phyloP scores from a whole-genome alignment of 1,140 invertebrate genomes.

The Apolygus lucorum region DNA sequence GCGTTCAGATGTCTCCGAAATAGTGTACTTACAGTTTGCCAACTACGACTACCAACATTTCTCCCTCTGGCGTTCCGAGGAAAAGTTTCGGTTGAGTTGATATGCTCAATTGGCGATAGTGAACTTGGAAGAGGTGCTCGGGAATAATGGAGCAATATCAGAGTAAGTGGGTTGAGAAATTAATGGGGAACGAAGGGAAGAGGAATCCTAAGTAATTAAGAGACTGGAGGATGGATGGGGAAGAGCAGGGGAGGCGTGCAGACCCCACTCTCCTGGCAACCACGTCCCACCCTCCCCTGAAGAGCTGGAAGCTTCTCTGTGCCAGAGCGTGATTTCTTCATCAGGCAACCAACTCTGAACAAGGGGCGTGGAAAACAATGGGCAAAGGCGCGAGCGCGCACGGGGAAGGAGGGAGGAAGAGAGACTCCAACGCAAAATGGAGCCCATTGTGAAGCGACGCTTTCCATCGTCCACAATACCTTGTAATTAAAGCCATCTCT shows the following conservation, averaged over 20 bases:
- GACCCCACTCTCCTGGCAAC: background rate
- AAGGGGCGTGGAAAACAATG: conserved; percentile 19
- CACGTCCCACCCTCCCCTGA: background rate
- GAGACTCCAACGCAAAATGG: conserved; percentile 18
- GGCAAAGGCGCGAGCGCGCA: conserved; percentile 17
- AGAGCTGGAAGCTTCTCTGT: background rate
- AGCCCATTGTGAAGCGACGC: background rate
- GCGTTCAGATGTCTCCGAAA: too few relatives aligned
- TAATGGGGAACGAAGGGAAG: background rate
- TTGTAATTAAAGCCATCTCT: conserved; percentile 21
- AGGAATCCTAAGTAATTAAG: conserved; percentile 18
- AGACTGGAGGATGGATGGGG: background rate
- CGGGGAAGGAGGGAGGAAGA: background rate
- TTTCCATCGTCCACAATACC: conserved; percentile 9
- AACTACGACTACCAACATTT: too few relatives aligned
- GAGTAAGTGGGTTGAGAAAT: conserved; percentile 19
- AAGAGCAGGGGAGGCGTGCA: background rate
- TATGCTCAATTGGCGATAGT: background rate
- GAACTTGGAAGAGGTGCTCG: background rate
- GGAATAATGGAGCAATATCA: conserved; percentile 18
- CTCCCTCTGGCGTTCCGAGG: too few relatives aligned
- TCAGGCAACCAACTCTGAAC: conserved; percentile 13
- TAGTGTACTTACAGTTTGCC: too few relatives aligned
- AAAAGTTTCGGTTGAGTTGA: background rate
- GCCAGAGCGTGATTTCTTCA: conserved; percentile 11